Percentiles rank a stretch among this genome's conserved stretches.
These are phyloP conservation scores for Myotis planiceps DNA, from an alignment of 2,797 vertebrate genomes.

Conservation along the genomic window DNA sequence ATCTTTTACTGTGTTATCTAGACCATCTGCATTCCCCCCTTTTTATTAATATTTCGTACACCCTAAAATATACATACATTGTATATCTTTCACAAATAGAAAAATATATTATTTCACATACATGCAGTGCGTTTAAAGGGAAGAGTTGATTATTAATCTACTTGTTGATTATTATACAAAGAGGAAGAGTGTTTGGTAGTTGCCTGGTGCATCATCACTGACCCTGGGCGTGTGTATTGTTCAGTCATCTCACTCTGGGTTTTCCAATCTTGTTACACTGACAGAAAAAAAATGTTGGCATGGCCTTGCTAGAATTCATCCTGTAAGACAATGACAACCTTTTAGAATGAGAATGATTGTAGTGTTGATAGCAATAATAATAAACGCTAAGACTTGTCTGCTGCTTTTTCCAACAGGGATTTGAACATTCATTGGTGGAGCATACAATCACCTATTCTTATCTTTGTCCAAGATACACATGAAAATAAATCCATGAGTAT, in stretches of 20 bases:
- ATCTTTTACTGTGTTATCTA: conserved; percentile 21
- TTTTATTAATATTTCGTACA: conserved; percentile 70
- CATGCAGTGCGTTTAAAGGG: background rate
- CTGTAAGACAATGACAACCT: background rate
- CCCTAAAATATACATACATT: conserved; percentile 47
- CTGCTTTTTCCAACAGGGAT: background rate
- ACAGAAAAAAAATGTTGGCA: background rate
- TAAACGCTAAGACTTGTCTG: background rate
- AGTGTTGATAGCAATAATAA: background rate
- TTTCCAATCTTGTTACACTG: background rate
- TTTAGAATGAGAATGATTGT: background rate
- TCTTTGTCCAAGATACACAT: background rate
- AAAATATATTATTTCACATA: background rate
- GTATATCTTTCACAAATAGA: conserved; percentile 37
- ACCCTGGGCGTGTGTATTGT: background rate
- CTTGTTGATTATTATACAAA: conserved; percentile 12
- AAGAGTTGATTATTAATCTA: background rate
- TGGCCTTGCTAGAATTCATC: background rate
- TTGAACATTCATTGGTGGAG: background rate
- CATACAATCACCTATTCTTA: background rate
- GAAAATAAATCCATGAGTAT: background rate
- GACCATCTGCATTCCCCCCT: background rate
- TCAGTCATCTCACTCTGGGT: background rate
- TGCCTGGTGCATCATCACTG: background rate
- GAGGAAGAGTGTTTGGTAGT: conserved; percentile 3